These are phyloP conservation scores for Eleginops maclovinus DNA, from an alignment of 2,113 vertebrate species.

Conservation along the genomic window DNA sequence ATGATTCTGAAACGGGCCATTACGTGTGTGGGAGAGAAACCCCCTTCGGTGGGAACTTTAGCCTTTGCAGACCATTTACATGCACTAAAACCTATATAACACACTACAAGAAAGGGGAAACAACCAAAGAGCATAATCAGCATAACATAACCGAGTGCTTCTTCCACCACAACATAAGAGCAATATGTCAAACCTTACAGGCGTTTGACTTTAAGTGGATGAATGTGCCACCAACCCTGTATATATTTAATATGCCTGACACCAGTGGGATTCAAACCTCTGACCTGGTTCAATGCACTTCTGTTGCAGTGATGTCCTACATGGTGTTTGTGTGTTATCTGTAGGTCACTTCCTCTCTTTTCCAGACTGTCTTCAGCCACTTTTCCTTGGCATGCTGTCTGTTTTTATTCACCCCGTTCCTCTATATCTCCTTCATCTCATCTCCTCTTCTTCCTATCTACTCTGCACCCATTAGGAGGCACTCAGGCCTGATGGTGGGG, in stretches of 20 bases:
- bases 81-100: too few species aligned
- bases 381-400: constrained; percentile 32
- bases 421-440: constrained; percentile 61
- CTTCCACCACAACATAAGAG: neutral
- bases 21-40: too few species aligned
- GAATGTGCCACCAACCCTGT: constrained; percentile 8
- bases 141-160: too few species aligned
- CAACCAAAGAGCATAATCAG: too few species aligned
- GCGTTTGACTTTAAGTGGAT: constrained; percentile 14
- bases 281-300: neutral
- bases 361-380: neutral
- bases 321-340: constrained; percentile 16
- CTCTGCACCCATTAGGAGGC: constrained; percentile 79
- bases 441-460: constrained; percentile 30
- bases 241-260: constrained; percentile 26
- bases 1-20: too few species aligned
- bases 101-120: too few species aligned
- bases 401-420: constrained; percentile 15
- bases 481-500: constrained; percentile 72
- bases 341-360: constrained; percentile 24
- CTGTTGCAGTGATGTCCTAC: neutral
- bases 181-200: neutral
- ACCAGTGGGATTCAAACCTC: constrained; percentile 18
- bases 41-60: too few species aligned
- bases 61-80: too few species aligned